Evolutionary conservation across 2,888 invertebrate genomes (phyloP).

Genomic region (Emmelina monodactyla): DNA sequence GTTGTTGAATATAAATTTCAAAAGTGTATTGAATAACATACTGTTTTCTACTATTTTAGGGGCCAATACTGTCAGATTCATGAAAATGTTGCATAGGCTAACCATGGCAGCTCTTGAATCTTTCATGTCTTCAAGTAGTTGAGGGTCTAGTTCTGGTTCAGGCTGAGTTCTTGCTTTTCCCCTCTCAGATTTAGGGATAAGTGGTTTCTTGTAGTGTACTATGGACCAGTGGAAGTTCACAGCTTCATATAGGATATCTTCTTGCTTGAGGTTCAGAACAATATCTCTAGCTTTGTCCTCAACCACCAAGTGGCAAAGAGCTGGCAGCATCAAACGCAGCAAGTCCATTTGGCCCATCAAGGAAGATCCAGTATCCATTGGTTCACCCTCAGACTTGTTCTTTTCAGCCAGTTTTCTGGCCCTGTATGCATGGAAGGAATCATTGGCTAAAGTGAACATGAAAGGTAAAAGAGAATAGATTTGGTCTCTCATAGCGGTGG

Average conservation of each 20-base stretch:
- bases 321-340: conserved; percentile 84
- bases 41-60: conserved; percentile 83
- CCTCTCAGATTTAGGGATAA: conserved; percentile 81
- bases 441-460: conserved; percentile 80
- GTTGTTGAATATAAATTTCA: conserved; percentile 87
- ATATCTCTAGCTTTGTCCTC: conserved; percentile 88
- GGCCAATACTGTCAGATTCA: conserved; percentile 91
- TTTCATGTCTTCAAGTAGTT: conserved; percentile 81
- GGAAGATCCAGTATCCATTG: conserved; percentile 46
- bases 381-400: conserved; percentile 65
- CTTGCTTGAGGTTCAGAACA: conserved; percentile 78
- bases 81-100: conserved; percentile 88
- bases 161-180: conserved; percentile 78
- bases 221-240: conserved; percentile 87
- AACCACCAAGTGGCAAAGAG: conserved; percentile 88
- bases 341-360: conserved; percentile 73
- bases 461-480: conserved; percentile 84
- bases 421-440: conserved; percentile 79
- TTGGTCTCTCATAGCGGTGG: conserved; percentile 84
- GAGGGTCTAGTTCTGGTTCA: conserved; percentile 76
- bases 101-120: conserved; percentile 86
- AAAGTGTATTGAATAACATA: conserved; percentile 76
- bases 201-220: conserved; percentile 84
- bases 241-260: conserved; percentile 81
- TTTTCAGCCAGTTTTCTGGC: conserved; percentile 74